Conservation (phyloP, 2,797 vertebrate genomes). For the Lycodopsis pacificus region DNA sequence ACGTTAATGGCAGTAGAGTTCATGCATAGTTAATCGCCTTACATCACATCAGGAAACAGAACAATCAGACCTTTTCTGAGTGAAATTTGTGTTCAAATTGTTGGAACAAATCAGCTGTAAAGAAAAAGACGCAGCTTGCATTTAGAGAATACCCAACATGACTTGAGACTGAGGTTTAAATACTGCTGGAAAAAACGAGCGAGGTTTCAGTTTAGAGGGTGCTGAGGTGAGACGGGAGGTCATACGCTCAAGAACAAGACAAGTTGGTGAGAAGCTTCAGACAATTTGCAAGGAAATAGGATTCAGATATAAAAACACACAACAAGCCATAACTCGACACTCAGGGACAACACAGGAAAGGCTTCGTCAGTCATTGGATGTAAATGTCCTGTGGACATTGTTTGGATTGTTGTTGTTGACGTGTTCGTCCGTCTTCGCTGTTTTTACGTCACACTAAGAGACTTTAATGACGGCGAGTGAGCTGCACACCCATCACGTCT, state of each 20-base stretch:
- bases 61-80: not conserved
- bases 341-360: constrained; percentile 1
- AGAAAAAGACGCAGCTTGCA: not conserved
- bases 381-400: not conserved
- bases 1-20: constrained; percentile 3
- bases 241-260: not conserved
- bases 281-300: not conserved
- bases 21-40: not conserved
- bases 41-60: not conserved
- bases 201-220: not conserved
- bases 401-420: not conserved
- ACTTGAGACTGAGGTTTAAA: not conserved
- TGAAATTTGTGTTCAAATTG: not conserved
- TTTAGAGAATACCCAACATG: not conserved
- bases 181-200: not conserved
- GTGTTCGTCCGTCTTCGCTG: not conserved
- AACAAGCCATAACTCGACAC: not conserved
- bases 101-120: not conserved
- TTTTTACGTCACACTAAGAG: not conserved
- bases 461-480: not conserved
- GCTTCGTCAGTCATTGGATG: not conserved
- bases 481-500: not conserved
- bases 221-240: not conserved
- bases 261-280: not conserved
- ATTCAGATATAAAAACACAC: not conserved